phyloP scores from a whole-genome alignment of 2,113 vertebrate genomes.

The Camarhynchus parvulus region DNA sequence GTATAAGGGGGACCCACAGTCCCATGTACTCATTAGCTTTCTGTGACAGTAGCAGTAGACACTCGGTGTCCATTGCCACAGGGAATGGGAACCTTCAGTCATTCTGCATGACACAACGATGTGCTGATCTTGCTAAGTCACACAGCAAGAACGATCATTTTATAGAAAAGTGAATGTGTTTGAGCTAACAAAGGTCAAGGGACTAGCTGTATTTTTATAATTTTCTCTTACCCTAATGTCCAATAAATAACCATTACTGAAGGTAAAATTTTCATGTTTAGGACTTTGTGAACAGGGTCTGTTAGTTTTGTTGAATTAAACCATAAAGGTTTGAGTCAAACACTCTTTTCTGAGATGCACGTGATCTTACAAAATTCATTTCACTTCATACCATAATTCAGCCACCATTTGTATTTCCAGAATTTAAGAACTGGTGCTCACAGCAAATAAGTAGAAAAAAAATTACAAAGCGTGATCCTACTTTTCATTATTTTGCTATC shows the following conservation, averaged over 20 bases:
- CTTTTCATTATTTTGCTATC: not conserved
- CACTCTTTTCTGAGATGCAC: not conserved
- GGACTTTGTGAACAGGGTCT: not conserved
- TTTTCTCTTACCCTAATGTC: not conserved
- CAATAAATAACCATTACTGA: conserved; percentile 20
- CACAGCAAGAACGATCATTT: not conserved
- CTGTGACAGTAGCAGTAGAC: not conserved
- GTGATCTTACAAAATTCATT: conserved; percentile 1
- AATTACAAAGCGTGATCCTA: not conserved
- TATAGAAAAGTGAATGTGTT: not conserved
- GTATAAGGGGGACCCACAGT: not conserved
- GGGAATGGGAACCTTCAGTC: not conserved
- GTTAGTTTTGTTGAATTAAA: not conserved
- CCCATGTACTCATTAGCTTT: not conserved
- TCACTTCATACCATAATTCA: not conserved
- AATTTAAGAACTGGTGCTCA: not conserved
- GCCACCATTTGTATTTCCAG: not conserved
- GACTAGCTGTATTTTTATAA: not conserved
- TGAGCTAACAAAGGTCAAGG: not conserved
- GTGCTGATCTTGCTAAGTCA: not conserved
- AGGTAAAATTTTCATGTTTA: not conserved
- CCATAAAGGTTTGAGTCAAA: not conserved
- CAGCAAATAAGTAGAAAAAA: not conserved
- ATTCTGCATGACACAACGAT: not conserved
- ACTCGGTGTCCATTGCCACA: not conserved